These are phyloP conservation scores for Pipistrellus nathusii DNA, from an alignment of 2,797 vertebrate species.

Conservation along the genomic window DNA sequence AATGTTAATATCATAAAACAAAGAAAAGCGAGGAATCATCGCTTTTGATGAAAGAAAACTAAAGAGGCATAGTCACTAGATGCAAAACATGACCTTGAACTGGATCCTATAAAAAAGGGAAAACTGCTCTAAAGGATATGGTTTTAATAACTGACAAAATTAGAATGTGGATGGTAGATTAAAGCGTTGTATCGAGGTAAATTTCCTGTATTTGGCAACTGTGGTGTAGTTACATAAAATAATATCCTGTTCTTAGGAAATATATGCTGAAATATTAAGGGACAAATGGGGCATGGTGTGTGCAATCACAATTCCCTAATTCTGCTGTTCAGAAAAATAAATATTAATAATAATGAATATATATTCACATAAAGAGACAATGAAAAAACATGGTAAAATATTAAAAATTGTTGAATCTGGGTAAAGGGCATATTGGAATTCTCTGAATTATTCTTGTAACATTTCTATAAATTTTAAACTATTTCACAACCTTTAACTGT, in stretches of 20 bases:
- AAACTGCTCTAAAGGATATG: background rate
- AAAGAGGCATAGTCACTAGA: background rate
- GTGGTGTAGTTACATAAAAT: background rate
- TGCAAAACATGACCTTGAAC: background rate
- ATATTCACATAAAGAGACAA: background rate
- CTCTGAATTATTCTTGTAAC: slow-evolving; percentile 1
- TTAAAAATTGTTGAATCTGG: background rate
- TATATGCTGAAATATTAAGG: background rate
- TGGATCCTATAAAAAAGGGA: background rate
- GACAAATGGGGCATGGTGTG: background rate
- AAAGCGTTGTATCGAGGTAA: background rate
- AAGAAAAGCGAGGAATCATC: background rate
- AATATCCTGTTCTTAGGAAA: background rate
- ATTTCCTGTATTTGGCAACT: background rate
- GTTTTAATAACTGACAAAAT: background rate
- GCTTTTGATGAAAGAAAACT: background rate
- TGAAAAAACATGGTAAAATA: slow-evolving; percentile 7
- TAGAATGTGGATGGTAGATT: background rate
- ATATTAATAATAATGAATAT: background rate
- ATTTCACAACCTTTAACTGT: background rate
- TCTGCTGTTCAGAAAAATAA: background rate
- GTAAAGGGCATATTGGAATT: background rate
- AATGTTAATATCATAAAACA: background rate
- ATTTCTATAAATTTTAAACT: slow-evolving; percentile 17
- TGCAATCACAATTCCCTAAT: background rate